A percentile compares a stretch with the other conserved stretches of the same genome.
Evolutionary conservation across 2,888 invertebrate species (phyloP).

Genomic region (Zaprionus obscuricornis): DNA sequence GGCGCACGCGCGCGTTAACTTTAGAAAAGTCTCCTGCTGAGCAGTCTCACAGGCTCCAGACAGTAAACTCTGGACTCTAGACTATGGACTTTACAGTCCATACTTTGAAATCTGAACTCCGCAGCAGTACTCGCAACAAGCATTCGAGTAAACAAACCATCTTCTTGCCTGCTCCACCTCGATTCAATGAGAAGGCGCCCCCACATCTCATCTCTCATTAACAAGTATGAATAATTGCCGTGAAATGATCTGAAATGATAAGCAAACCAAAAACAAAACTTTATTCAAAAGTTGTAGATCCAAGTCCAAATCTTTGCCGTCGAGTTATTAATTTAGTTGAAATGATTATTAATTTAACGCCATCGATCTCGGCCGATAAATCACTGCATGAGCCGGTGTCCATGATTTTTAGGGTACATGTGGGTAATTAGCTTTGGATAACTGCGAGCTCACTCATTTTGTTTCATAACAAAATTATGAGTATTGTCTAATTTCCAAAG

Average conservation of each 20-base stretch:
- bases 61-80: not conserved
- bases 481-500: no score
- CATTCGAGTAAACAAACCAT: conserved; percentile 46
- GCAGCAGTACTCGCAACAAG: conserved; percentile 38
- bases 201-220: conserved; percentile 14
- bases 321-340: conserved; percentile 74
- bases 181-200: conserved; percentile 53
- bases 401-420: conserved; percentile 51
- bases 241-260: conserved; percentile 57
- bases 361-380: conserved; percentile 63
- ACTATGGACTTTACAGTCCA: no score
- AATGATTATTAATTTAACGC: conserved; percentile 73
- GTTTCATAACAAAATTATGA: conserved; percentile 27
- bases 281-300: conserved; percentile 27
- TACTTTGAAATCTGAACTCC: not conserved
- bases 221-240: conserved; percentile 17
- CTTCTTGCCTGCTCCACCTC: conserved; percentile 11
- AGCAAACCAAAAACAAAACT: conserved; percentile 52
- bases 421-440: conserved; percentile 70
- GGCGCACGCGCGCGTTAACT: conserved; percentile 66
- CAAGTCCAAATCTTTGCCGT: conserved; percentile 12
- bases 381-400: conserved; percentile 39
- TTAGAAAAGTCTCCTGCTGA: conserved; percentile 71
- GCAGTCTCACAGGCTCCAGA: conserved; percentile 19
- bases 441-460: not conserved